Evolutionary conservation across 2,113 vertebrate species (phyloP).

Genomic region (Formicarius rufipectus): DNA sequence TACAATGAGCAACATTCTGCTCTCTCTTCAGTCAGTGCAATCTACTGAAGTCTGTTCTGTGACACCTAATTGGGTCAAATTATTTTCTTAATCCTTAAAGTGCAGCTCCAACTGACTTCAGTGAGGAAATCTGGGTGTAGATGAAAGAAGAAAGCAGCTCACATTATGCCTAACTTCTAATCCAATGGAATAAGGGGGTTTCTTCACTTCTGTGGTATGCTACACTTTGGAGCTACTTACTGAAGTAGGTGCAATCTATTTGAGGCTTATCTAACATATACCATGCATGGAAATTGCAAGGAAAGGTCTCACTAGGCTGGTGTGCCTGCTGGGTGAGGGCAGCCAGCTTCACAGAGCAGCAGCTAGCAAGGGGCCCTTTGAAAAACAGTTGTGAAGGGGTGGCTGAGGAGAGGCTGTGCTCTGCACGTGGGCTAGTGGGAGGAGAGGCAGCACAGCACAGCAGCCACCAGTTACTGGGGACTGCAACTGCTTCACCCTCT

Average conservation of each 20-base stretch:
- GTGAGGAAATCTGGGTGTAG: not conserved
- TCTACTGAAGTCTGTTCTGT: not conserved
- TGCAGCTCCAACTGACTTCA: not conserved
- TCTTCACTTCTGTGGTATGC: not conserved
- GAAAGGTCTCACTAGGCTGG: not conserved
- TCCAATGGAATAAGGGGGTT: not conserved
- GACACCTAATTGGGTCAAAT: not conserved
- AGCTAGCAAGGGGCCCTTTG: not conserved
- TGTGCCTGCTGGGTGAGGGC: not conserved
- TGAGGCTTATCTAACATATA: not conserved
- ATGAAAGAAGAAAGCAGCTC: not conserved
- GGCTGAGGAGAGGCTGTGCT: not conserved
- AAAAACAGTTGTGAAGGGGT: not conserved
- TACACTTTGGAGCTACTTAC: not conserved
- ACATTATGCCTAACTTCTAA: not conserved
- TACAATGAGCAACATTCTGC: constrained; percentile 33
- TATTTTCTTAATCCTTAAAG: constrained; percentile 11
- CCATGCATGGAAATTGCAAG: not conserved
- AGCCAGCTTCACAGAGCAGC: not conserved
- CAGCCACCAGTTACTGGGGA: rapidly evolving
- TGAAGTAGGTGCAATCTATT: not conserved
- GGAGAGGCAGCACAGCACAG: not conserved
- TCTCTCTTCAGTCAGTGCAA: not conserved
- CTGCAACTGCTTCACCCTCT: not conserved
- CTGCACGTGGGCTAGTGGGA: not conserved